Evolutionary conservation across 1,140 invertebrate species (phyloP), one percentile per base, ranked within the genome.

Genomic region (Ooceraea biroi): DNA sequence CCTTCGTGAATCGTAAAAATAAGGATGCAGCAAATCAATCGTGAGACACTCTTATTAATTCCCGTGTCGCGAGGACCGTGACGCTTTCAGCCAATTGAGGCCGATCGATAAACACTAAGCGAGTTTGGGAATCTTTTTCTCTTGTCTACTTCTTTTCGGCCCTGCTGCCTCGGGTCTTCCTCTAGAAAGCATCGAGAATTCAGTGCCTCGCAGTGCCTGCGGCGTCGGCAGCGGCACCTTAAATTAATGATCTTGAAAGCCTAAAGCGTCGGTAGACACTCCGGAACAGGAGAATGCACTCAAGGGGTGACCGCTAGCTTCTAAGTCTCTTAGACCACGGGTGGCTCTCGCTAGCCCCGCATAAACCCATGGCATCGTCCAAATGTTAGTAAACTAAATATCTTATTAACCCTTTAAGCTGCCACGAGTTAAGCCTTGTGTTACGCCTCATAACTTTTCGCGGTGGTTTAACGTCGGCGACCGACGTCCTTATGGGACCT

Each of bases 171-270:
- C 68, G 63, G 74, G 66, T 84, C 73, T 84, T 84, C 74, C 71
- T 60, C 55, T 19, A 61, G 41, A 78, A 80, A 88, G 85, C 87
- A 89, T 84, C 61, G 85, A 89, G 87, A 85, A 89, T 89, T 88
- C 88, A 89, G 88, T 83, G 87, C 50, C 77, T 80, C 48, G 52
- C 85, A 72, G 85, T 83, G 91, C 89, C 92, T 90, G 92, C 89
- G 91, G 84, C 86, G 77, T 36, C 36, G 36, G 36, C 86, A 72
- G 82, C 73, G 74, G 77, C 86, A 88, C 91, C 91, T 92, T 94
- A 94, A 94, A 94, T 94, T 94, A 94, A 94, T 94, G 93, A 94
- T 94, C 93, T 93, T 93, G 91, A 94, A 94, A 93, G 92, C 92
- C 91, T 92, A 93, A 89, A 93, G 92, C 93, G 92, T 92, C 90